Percentiles rank a stretch among this genome's conserved stretches.
Conservation (phyloP, 2,888 invertebrate genomes). For the Lottia scabra region DNA sequence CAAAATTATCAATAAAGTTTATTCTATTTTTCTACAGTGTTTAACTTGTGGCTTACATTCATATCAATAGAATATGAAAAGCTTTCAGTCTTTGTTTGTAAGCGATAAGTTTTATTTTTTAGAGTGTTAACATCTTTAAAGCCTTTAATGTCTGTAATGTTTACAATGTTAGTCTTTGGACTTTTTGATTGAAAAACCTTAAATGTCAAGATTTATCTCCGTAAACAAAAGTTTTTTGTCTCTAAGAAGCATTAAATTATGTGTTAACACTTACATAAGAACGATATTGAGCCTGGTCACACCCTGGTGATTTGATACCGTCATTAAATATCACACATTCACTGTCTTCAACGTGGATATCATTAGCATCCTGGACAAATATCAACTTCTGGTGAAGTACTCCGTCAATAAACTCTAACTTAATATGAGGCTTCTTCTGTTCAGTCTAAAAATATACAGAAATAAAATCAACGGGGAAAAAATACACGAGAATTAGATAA, state of each 20-base stretch:
- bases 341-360: conserved; percentile 54
- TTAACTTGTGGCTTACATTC: too few species aligned
- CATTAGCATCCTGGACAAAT: conserved; percentile 55
- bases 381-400: conserved; percentile 61
- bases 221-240: too few species aligned
- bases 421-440: conserved; percentile 56
- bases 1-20: too few species aligned
- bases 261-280: conserved; percentile 61
- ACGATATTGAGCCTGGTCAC: conserved; percentile 58
- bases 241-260: conserved; percentile 16
- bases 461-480: too few species aligned
- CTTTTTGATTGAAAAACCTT: not conserved
- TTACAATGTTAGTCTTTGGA: not conserved
- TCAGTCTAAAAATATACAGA: conserved; percentile 31
- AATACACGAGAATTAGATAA: too few species aligned
- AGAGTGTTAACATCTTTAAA: not conserved
- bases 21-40: too few species aligned
- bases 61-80: too few species aligned
- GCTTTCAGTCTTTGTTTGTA: too few species aligned
- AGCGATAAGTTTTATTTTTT: too few species aligned
- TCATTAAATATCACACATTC: conserved; percentile 66
- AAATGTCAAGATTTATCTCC: not conserved
- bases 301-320: conserved; percentile 60
- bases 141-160: not conserved
- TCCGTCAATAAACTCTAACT: conserved; percentile 60